phyloP scores from a whole-genome alignment of 2,797 vertebrate genomes.

The Spinus olivaceus region DNA sequence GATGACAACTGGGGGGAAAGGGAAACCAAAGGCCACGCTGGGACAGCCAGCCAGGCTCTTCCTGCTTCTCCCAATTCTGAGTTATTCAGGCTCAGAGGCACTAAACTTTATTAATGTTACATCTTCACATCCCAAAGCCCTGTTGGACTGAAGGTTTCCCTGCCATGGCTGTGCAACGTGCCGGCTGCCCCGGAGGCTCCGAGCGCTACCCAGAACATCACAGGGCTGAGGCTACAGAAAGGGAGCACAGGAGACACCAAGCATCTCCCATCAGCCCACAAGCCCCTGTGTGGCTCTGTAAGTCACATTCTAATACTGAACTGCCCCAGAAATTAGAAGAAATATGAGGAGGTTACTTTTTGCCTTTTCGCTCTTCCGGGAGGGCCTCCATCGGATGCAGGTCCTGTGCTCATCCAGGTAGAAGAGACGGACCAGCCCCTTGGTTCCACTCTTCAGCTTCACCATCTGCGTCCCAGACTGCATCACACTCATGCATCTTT shows the following conservation, averaged over 20 bases:
- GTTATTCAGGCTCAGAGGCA: neutral
- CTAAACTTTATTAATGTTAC: neutral
- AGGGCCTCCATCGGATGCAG: slow-evolving; percentile 96
- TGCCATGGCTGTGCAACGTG: neutral
- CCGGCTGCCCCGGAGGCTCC: accelerated
- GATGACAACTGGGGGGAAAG: slow-evolving; percentile 84
- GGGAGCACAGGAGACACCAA: neutral
- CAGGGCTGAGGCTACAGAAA: neutral
- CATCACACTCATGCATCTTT: slow-evolving; percentile 99
- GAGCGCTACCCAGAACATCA: accelerated
- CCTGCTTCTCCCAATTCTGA: neutral
- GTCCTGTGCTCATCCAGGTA: slow-evolving; percentile 98
- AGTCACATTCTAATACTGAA: neutral
- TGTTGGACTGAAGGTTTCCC: neutral
- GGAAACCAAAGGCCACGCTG: neutral
- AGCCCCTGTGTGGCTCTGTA: neutral
- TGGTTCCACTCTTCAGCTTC: slow-evolving; percentile 94
- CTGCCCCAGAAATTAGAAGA: neutral
- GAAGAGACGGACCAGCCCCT: slow-evolving; percentile 94
- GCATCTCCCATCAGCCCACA: neutral
- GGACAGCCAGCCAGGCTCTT: slow-evolving; percentile 60
- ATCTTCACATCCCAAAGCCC: neutral
- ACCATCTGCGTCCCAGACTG: slow-evolving; percentile 99
- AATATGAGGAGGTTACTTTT: slow-evolving; percentile 84
- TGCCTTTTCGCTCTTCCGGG: slow-evolving; percentile 96